Base-by-base conservation (phyloP, 2,888 invertebrate species). In the Orthosia cruda region DNA sequence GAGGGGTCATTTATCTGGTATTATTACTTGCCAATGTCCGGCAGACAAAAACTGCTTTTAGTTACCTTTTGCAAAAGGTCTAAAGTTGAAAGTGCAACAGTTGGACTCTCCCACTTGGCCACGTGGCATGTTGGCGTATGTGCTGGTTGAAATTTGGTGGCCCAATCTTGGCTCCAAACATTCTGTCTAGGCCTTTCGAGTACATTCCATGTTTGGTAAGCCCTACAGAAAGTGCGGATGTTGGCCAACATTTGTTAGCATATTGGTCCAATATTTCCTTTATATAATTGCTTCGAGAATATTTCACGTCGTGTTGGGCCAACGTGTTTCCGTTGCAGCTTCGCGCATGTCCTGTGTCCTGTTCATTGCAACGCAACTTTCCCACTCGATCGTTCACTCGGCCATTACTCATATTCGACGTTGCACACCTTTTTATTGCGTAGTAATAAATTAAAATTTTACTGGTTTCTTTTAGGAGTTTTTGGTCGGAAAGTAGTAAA, bases 261-360 rank as follows among this genome's bases (percentile, higher is more conserved):
- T 49, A 52, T 40, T 61, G 47, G 61, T 18, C 52, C 52, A 78
- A 67, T 26, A 80, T 63, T 62, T 47, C 2, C 20, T 49, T 58
- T 71, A 13, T n/a, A 45, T 40, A 45, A 61, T 26, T 23, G 49
- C 23, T 62, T 82, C 67, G 40, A 68, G 61, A 65, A 65, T 64
- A 23, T 77, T 82, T 68, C 23, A 23, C 26, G 47, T 23, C 62
- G 16, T 52, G 65, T 72, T 72, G 68, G 78, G n/a, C 65, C 68
- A 82, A 70, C 62, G 23, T 49, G 52, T 50, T 58, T 71, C 59
- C 61, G 49, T 49, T 80, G 83, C 80, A 82, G 64, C 59, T 77
- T 68, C 61, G 68, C 68, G 83, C 80, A 77, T 65, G 80, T 82
- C 71, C 63, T 81, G 63, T 52, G 67, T 58, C 58, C 59, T 59